Conservation (phyloP, 23 tunicate genomes). For the Oikopleura dioica region DNA sequence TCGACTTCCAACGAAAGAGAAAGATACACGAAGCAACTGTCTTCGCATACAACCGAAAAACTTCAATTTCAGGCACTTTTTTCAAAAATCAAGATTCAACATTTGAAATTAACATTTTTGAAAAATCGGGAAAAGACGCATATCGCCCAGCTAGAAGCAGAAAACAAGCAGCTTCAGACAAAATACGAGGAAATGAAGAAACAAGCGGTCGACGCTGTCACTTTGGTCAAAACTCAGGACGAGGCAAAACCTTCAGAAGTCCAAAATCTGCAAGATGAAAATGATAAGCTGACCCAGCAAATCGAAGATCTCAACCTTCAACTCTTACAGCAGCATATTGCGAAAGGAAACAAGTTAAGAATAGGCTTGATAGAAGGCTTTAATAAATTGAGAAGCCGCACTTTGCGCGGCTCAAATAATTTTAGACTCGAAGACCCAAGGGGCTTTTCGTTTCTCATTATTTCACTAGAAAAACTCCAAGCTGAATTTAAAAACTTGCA, state of each 20-base stretch:
- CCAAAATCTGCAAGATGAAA: background rate
- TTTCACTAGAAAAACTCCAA: too few species aligned
- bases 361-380: too few species aligned
- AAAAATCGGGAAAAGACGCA: background rate
- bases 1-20: background rate
- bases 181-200: background rate
- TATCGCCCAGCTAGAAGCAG: background rate
- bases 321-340: background rate
- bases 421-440: too few species aligned
- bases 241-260: background rate
- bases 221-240: background rate
- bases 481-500: too few species aligned
- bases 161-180: background rate
- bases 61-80: background rate
- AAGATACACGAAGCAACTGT: background rate
- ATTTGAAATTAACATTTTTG: background rate
- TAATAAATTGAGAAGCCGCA: too few species aligned
- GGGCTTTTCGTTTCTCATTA: too few species aligned
- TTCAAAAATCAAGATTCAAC: background rate
- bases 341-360: too few species aligned
- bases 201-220: background rate
- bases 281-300: background rate
- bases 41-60: background rate
- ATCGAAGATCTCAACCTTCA: background rate
- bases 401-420: too few species aligned